phyloP scores from a whole-genome alignment of 2,113 vertebrate species.

The Oreochromis spilurus region DNA sequence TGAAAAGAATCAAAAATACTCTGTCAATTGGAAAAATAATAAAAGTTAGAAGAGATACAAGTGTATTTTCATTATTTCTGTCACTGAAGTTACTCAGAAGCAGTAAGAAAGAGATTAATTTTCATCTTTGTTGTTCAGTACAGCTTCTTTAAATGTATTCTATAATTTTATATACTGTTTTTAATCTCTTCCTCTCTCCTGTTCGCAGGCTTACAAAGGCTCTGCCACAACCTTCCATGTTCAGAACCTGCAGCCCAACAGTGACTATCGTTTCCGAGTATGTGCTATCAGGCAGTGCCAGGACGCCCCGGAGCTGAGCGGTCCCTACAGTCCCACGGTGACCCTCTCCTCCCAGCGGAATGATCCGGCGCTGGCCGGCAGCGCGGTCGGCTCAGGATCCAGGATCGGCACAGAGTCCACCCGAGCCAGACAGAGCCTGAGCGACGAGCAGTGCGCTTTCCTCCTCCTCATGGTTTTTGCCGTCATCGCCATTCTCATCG shows the following conservation, averaged over 20 bases:
- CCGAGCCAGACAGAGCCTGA: conserved; percentile 79
- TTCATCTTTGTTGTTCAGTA: not conserved
- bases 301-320: conserved; percentile 81
- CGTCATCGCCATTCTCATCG: conserved; percentile 92
- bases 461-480: conserved; percentile 93
- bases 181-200: not conserved
- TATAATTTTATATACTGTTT: not conserved
- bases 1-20: not conserved
- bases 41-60: not conserved
- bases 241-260: conserved; percentile 84
- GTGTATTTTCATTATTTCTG: not conserved
- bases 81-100: not conserved
- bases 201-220: conserved; percentile 84
- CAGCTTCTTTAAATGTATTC: not conserved
- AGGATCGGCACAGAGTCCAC: conserved; percentile 72
- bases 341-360: conserved; percentile 83
- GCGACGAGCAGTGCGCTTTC: conserved; percentile 92
- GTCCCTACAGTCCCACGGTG: conserved; percentile 88
- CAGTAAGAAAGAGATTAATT: not conserved
- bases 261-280: conserved; percentile 89
- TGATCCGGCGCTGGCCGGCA: conserved; percentile 64
- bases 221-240: conserved; percentile 80
- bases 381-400: conserved; percentile 62
- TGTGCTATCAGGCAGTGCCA: conserved; percentile 93
- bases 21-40: not conserved